Percentiles rank a stretch among this genome's conserved stretches.
These are phyloP conservation scores for Platichthys flesus DNA, from an alignment of 2,113 vertebrate genomes.

Conservation along the genomic window DNA sequence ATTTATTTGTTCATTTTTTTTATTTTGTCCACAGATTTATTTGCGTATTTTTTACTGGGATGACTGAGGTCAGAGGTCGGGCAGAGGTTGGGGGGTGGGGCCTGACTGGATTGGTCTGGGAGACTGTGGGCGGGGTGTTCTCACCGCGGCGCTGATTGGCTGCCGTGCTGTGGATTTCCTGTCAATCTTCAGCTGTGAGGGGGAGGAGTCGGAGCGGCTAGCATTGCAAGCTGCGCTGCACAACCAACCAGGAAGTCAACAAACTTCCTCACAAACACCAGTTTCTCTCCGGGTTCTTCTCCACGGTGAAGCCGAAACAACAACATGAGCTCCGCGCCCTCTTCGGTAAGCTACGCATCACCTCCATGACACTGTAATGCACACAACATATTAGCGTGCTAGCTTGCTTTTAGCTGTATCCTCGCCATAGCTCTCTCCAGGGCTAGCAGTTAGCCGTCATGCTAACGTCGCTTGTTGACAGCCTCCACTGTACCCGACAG, in stretches of 20 bases:
- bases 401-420: conserved; percentile 25
- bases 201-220: conserved; percentile 53
- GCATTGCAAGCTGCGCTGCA: conserved; percentile 26
- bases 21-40: too few relatives aligned
- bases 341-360: conserved; percentile 58
- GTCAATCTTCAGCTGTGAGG: conserved; percentile 28
- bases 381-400: conserved; percentile 10
- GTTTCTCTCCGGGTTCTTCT: not conserved
- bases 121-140: not conserved
- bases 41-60: not conserved
- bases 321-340: conserved; percentile 58
- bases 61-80: not conserved
- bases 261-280: conserved; percentile 40
- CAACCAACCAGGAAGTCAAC: conserved; percentile 45
- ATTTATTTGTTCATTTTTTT: too few relatives aligned
- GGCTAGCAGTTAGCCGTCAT: conserved; percentile 29
- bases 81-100: not conserved
- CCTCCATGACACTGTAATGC: not conserved
- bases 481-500: not conserved
- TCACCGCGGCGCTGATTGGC: conserved; percentile 31
- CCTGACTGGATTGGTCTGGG: not conserved
- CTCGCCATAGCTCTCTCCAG: not conserved
- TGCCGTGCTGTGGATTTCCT: conserved; percentile 18
- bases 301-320: not conserved
- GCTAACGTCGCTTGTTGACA: conserved; percentile 66